A percentile compares a stretch with the other conserved stretches of the same genome.
phyloP scores from a whole-genome alignment of 2,888 invertebrate species.

The Scaptomyza flava region DNA sequence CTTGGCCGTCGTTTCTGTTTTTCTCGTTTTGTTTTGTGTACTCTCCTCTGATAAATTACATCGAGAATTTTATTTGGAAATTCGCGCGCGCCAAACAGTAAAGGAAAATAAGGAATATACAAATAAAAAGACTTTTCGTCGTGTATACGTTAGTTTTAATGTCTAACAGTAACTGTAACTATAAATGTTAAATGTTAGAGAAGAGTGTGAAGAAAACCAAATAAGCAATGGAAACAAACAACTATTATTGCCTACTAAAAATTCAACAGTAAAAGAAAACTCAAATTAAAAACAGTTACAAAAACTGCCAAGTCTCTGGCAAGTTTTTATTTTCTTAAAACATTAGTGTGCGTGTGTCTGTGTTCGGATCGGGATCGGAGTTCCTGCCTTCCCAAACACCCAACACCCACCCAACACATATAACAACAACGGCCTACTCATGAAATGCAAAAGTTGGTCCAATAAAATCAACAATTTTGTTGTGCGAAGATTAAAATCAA shows the following conservation, averaged over 20 bases:
- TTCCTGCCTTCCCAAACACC: slow-evolving; percentile 22
- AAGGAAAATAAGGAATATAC: slow-evolving; percentile 32
- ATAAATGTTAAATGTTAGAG: slow-evolving; percentile 45
- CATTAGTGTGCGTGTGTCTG: slow-evolving; percentile 11
- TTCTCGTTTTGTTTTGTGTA: slow-evolving; percentile 55
- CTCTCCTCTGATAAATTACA: slow-evolving; percentile 17
- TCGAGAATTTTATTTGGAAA: slow-evolving; percentile 24
- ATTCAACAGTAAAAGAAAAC: slow-evolving; percentile 16
- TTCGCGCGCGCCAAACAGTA: slow-evolving; percentile 56
- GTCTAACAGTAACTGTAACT: slow-evolving; percentile 43
- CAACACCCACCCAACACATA: slow-evolving; percentile 18
- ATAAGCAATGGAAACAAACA: slow-evolving; percentile 24
- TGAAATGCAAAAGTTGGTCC: slow-evolving; percentile 85
- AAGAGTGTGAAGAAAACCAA: slow-evolving; percentile 14
- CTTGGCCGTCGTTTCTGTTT: slow-evolving; percentile 49
- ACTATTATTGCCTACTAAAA: slow-evolving; percentile 12
- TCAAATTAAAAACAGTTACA: slow-evolving; percentile 4
- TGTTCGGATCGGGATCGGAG: slow-evolving; percentile 37
- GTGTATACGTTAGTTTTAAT: slow-evolving; percentile 18
- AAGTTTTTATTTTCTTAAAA: neutral
- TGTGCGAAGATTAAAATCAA: slow-evolving; percentile 83
- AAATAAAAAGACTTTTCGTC: slow-evolving; percentile 22
- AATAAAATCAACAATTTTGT: slow-evolving; percentile 84
- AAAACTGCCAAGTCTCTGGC: slow-evolving; percentile 10
- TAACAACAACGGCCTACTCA: slow-evolving; percentile 76